Base-by-base conservation (phyloP, 2,888 invertebrate genomes). In the Apotomis turbidana region DNA sequence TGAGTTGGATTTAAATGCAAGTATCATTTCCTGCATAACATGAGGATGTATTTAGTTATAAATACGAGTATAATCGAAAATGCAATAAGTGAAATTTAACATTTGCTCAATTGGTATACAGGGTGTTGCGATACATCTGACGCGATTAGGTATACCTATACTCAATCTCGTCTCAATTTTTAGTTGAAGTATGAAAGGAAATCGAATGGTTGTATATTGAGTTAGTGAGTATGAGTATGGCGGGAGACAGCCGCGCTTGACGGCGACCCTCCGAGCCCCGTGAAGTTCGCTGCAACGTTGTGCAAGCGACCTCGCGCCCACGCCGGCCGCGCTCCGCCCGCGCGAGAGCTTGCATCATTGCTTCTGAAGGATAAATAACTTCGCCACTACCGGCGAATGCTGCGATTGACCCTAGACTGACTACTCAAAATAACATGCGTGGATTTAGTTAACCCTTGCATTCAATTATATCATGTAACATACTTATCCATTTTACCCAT, bases 291-390 rank as follows among this genome's bases (percentile, higher is more conserved):
- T 68, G 68, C 80, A 76, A 61, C 80, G 85, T 90, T 89, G 87
- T 87, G 90, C 85, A 89, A 90, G 80, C 76, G 85, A 76, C 89
- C 89, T 87, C 85, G 85, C 81, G 74, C 90, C 90, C 82, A 90
- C 90, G 80, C 79, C 74, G 69, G 74, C 71, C 63, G 81, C 80
- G 80, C 82, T 80, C 78, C 85, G 76, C 81, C 81, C 78, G 78
- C 69, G 77, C 79, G 74, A 76, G 80, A 78, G 76, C 71, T 73
- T 82, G 81, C 83, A 80, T 79, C 80, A 79, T 74, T 69, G 59
- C 69, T 67, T 77, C 38, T 63, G 70, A 70, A 73, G 69, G 70
- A 61, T 70, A 73, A 64, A 72, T 63, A 68, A 58, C 68, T 63
- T 58, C 44, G 62, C 62, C 49, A 59, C 55, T 52, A 36, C 62